Conservation (phyloP, 2,888 invertebrate species). For the Lymantria monacha region DNA sequence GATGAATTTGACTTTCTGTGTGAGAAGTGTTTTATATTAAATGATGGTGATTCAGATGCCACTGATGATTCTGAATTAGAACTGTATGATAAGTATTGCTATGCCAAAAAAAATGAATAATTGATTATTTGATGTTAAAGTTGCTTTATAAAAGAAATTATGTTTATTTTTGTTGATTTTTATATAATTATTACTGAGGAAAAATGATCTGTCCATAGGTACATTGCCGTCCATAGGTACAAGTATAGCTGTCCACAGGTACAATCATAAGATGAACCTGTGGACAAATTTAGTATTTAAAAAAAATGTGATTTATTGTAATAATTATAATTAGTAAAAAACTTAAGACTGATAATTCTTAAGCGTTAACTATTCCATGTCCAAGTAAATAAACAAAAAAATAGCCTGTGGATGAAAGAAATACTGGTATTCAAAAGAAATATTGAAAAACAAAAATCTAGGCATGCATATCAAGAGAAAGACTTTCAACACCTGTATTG, state of each 20-base stretch:
- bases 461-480: neutral
- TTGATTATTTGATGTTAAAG: neutral
- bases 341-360: too few species aligned
- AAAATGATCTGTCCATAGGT: neutral
- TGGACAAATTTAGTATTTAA: neutral
- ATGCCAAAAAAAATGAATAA: neutral
- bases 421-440: slow-evolving; percentile 2
- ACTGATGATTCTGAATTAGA: neutral
- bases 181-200: neutral
- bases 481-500: neutral
- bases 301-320: neutral
- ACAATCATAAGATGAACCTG: neutral
- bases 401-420: slow-evolving; percentile 8
- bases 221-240: neutral
- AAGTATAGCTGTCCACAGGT: neutral
- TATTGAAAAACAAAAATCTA: neutral
- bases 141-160: neutral
- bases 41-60: neutral
- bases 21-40: neutral
- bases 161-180: neutral
- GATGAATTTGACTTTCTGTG: neutral
- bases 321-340: too few species aligned
- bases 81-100: neutral
- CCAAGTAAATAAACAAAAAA: slow-evolving; percentile 6
- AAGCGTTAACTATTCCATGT: slow-evolving; percentile 1